Conservation (phyloP, 1,140 invertebrate species). For the Eumeta japonica region DNA sequence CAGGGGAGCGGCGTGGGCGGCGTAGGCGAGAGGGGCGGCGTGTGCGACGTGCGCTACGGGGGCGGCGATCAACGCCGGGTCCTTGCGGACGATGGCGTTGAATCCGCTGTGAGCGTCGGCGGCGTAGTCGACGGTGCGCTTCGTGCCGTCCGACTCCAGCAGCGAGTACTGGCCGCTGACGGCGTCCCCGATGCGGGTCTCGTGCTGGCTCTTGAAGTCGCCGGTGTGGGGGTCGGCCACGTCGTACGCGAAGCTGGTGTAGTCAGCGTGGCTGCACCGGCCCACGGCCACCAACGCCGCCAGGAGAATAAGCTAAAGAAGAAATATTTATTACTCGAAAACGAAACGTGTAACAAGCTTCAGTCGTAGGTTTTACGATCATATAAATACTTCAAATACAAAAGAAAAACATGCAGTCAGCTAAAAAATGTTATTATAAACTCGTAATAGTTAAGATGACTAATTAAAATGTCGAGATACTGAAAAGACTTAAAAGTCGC, state of each 20-base stretch:
- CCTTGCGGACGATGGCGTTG: conserved; percentile 51
- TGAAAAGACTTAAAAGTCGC: no score
- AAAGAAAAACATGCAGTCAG: no score
- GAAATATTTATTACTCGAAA: conserved; percentile 7
- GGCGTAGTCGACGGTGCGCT: conserved; percentile 54
- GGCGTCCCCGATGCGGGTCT: conserved; percentile 56
- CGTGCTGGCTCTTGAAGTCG: conserved; percentile 54
- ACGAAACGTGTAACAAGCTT: no score
- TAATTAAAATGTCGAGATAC: no score
- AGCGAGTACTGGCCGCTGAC: conserved; percentile 57
- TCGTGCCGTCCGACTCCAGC: conserved; percentile 51
- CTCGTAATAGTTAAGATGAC: no score
- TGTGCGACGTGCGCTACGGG: conserved; percentile 21
- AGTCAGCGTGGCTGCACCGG: conserved; percentile 34
- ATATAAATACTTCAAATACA: no score
- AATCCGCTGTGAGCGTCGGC: conserved; percentile 47
- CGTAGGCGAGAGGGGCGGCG: conserved; percentile 21
- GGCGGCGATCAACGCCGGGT: conserved; percentile 23
- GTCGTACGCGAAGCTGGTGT: conserved; percentile 49
- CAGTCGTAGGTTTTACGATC: no score
- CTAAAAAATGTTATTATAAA: no score
- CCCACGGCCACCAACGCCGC: conserved; percentile 31
- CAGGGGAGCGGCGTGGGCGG: conserved; percentile 18
- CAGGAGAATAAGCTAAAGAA: conserved; percentile 26
- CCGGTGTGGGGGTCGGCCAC: conserved; percentile 57